Evolutionary conservation across 2,797 vertebrate species (phyloP).

Genomic region (Propithecus deckenii): DNA sequence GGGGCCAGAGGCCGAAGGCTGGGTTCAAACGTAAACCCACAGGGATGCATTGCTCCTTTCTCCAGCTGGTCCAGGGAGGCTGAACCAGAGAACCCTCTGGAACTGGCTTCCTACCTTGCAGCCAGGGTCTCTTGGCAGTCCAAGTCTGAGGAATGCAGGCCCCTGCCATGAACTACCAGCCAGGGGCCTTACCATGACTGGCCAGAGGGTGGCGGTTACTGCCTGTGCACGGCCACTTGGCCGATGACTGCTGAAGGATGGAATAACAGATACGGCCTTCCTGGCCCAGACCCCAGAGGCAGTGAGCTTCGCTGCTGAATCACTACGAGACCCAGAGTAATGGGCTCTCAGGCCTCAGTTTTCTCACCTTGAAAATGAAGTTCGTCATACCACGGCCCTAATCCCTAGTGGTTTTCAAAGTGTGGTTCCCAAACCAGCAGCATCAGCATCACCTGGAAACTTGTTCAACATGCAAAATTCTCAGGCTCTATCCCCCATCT

Average conservation of each 20-base stretch:
- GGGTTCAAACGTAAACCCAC: neutral
- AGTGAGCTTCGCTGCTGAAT: neutral
- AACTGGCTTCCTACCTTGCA: neutral
- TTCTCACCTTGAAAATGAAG: neutral
- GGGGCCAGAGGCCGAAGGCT: neutral
- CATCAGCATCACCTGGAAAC: neutral
- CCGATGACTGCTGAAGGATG: accelerated
- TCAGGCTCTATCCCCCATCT: neutral
- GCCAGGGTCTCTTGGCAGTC: neutral
- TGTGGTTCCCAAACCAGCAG: neutral
- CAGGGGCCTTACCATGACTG: neutral
- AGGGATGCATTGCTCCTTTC: neutral
- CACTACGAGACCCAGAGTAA: neutral
- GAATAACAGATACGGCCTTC: neutral
- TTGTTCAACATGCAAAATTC: neutral
- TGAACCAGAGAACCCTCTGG: neutral
- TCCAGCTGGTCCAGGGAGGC: neutral
- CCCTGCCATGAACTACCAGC: accelerated
- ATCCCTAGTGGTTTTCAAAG: neutral
- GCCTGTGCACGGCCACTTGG: neutral
- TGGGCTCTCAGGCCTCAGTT: neutral
- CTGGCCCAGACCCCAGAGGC: neutral
- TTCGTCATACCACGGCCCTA: neutral
- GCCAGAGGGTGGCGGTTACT: slow-evolving; percentile 61
- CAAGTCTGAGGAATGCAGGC: neutral